Percentiles rank a stretch among this genome's conserved stretches.
These are phyloP conservation scores for Xenus cinereus DNA, from an alignment of 2,113 vertebrate genomes.

Conservation along the genomic window DNA sequence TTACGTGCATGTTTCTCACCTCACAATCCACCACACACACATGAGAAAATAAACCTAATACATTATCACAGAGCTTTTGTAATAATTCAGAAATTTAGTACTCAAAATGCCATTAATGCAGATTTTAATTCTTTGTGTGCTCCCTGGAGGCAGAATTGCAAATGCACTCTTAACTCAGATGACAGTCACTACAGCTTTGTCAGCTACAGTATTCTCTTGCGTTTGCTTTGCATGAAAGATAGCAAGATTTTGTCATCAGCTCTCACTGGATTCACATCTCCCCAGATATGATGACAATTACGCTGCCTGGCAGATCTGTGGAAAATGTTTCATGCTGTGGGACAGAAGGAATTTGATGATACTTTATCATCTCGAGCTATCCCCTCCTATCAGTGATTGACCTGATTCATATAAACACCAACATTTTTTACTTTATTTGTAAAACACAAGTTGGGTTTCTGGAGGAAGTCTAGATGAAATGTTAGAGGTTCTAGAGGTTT, in stretches of 20 bases:
- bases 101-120: neutral
- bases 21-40: neutral
- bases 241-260: neutral
- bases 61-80: neutral
- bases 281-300: neutral
- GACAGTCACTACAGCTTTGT: neutral
- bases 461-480: neutral
- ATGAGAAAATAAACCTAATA: neutral
- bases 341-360: neutral
- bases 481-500: neutral
- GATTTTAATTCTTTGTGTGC: neutral
- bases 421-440: neutral
- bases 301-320: neutral
- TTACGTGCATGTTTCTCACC: neutral
- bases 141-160: neutral
- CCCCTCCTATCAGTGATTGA: rapidly evolving
- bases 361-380: neutral
- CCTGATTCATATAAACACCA: neutral
- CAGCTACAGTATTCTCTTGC: neutral
- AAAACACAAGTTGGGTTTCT: neutral
- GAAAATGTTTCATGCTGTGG: neutral
- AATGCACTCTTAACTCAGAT: neutral
- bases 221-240: neutral
- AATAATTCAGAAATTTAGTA: neutral
- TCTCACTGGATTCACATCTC: neutral